These are phyloP conservation scores for Salvelinus sp. DNA, from an alignment of 2,113 vertebrate species.

Conservation along the genomic window DNA sequence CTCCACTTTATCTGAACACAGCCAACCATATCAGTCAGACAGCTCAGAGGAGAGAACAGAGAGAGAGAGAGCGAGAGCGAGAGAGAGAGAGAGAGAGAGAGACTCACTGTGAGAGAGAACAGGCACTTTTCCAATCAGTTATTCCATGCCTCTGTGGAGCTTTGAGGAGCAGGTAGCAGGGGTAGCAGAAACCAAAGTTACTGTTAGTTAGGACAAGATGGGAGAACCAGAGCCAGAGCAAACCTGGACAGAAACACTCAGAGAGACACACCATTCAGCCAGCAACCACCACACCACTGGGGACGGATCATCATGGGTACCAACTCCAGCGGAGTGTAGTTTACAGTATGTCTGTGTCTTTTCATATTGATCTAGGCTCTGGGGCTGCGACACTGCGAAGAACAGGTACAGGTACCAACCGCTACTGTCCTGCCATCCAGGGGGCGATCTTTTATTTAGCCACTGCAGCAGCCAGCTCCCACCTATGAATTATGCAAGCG, in stretches of 20 bases:
- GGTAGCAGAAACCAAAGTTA: background rate
- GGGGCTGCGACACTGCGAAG: slow-evolving; percentile 29
- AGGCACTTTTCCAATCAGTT: background rate
- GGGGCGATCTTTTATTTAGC: slow-evolving; percentile 82
- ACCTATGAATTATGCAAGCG: slow-evolving; percentile 87
- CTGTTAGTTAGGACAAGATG: background rate
- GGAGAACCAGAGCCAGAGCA: background rate
- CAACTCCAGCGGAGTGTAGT: slow-evolving; percentile 7
- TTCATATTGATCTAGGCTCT: slow-evolving; percentile 59
- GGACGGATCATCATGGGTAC: slow-evolving; percentile 18
- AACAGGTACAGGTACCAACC: slow-evolving; percentile 29
- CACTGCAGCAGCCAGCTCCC: slow-evolving; percentile 77
- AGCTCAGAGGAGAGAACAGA: background rate
- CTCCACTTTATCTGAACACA: background rate
- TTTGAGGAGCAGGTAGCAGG: background rate
- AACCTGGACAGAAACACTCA: background rate
- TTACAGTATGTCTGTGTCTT: slow-evolving; percentile 29
- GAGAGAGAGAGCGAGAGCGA: background rate
- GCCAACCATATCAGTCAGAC: background rate
- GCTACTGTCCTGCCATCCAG: slow-evolving; percentile 53
- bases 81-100: no score
- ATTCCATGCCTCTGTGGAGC: background rate
- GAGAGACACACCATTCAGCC: no score
- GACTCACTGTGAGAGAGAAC: background rate
- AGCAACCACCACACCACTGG: background rate